Evolutionary conservation across 2,888 invertebrate genomes (phyloP), one percentile per base, ranked within the genome.

Genomic region (Apamea crenata): DNA sequence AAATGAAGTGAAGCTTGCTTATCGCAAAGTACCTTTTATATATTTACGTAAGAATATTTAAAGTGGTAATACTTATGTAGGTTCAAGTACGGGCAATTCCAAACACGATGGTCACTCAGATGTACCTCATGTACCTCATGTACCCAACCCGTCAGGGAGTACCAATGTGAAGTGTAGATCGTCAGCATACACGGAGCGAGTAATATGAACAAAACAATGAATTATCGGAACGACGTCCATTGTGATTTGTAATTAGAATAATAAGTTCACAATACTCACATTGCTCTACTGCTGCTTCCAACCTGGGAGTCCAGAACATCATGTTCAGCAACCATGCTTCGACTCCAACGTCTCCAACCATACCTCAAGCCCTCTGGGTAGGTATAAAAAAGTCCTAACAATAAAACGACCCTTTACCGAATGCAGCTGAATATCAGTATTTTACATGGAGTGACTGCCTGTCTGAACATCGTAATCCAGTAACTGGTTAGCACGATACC

Each of bases 41-140:
- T 36, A 29, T 47, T 68, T 47, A 68, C 21, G 12, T 29, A 47
- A 47, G 21, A 12, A 29, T 29, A 21, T 69, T 29, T 29, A 47
- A 47, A 69, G 47, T 69, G 47, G 69, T 69, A 29, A 47, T 69
- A 69, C 69, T 70, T 70, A 25, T 32, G 21, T 29, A 29, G 69
- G 29, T 32, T 69, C 50, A 69, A 50, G 50, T 50, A 50, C 32
- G 69, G 69, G 16, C 32, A 32, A 50, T 69, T 14, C 29, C 50
- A 32, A 69, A 69, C 47, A 50, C 21, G 21, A 36, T 4, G 36
- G 36, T 36, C 36, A 36, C 36, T 36, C 36, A 36, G 36, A 36
- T 36, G 36, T 36, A 36, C 36, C 32, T n/a, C n/a, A n/a, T n/a
- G n/a, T n/a, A n/a, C n/a, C n/a, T n/a, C n/a, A n/a, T n/a, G 40